A percentile compares a stretch with the other conserved stretches of the same genome.
These are phyloP conservation scores for Machimus rusticus DNA, from an alignment of 2,888 invertebrate genomes.

Conservation along the genomic window DNA sequence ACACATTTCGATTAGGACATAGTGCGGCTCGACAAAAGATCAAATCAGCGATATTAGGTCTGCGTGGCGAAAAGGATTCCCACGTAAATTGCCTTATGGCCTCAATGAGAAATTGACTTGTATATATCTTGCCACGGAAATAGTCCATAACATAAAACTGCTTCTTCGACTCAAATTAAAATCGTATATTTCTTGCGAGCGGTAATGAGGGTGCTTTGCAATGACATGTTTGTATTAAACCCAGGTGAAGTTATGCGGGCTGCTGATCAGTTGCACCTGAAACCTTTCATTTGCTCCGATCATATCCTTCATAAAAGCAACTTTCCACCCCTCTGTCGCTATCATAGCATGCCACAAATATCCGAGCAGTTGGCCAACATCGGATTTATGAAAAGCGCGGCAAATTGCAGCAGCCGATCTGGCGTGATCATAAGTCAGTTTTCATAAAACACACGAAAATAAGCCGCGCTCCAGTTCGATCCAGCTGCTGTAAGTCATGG, in stretches of 20 bases:
- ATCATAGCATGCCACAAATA: not conserved
- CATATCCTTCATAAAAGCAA: not conserved
- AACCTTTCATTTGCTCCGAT: not conserved
- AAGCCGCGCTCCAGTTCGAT: not conserved
- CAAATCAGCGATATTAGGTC: not conserved
- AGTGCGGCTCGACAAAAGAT: not conserved
- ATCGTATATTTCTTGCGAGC: not conserved
- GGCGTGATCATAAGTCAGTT: not conserved
- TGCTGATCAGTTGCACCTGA: not conserved
- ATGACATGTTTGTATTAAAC: not conserved
- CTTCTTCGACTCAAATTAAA: not conserved
- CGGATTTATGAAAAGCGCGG: not conserved
- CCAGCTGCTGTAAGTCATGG: conserved; percentile 12
- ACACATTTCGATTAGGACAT: conserved; percentile 30
- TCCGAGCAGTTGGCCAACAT: not conserved
- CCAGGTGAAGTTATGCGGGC: not conserved
- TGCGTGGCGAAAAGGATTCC: not conserved
- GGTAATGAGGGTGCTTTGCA: not conserved
- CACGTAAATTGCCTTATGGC: not conserved
- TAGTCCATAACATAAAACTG: not conserved
- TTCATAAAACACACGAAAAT: conserved; percentile 15
- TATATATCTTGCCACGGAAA: not conserved
- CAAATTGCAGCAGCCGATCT: not conserved
- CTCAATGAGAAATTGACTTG: not conserved
- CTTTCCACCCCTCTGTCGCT: not conserved